These are phyloP conservation scores for Malaclemys terrapin DNA, from an alignment of 2,113 vertebrate species.

Conservation along the genomic window DNA sequence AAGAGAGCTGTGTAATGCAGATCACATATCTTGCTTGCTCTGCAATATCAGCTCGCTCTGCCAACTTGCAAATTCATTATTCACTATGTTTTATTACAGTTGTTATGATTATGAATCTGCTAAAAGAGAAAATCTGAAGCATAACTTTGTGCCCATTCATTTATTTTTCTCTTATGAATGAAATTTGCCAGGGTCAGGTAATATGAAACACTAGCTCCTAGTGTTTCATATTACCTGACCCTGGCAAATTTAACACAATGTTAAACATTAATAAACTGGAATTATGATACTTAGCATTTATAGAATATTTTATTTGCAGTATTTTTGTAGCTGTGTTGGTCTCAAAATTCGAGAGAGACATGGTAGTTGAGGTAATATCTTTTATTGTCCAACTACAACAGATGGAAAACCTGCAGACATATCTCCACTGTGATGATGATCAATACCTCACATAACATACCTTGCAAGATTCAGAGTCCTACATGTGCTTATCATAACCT, in stretches of 20 bases:
- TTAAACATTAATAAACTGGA: background rate
- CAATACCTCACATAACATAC: no score
- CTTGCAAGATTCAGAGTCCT: no score
- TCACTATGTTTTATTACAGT: background rate
- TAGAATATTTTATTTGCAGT: background rate
- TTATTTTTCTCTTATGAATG: background rate
- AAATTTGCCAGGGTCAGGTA: background rate
- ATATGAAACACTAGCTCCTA: background rate
- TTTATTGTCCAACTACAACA: no score
- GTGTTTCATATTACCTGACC: no score
- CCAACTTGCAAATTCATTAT: background rate
- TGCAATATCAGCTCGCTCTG: background rate
- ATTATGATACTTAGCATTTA: background rate
- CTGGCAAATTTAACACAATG: background rate
- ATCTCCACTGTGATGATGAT: no score
- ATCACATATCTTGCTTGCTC: background rate
- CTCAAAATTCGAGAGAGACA: no score
- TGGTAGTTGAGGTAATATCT: no score
- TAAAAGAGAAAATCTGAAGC: background rate
- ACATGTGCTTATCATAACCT: no score
- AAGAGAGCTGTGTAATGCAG: background rate
- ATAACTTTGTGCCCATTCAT: background rate
- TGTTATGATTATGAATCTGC: background rate
- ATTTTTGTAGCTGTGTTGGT: no score
- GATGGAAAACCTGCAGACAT: no score